Conservation (phyloP, 2,113 vertebrate genomes). For the Caranx ignobilis region DNA sequence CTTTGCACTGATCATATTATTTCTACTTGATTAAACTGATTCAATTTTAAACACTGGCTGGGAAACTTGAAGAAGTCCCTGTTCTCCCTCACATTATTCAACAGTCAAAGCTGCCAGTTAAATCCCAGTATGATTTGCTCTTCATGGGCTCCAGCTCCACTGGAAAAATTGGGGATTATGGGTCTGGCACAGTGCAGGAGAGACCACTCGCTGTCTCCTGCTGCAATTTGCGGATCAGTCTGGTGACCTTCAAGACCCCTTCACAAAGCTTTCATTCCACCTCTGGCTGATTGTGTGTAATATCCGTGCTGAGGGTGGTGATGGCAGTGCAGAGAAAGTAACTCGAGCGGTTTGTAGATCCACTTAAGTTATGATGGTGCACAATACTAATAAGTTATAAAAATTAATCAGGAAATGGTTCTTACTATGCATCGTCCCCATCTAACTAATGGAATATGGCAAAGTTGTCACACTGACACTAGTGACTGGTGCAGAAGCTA, state of each 20-base stretch:
- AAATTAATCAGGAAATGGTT: background rate
- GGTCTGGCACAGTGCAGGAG: background rate
- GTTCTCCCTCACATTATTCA: background rate
- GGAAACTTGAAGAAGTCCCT: background rate
- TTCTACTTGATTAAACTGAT: background rate
- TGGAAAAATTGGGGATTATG: background rate
- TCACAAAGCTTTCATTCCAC: background rate
- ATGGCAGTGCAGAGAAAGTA: background rate
- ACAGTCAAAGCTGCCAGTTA: background rate
- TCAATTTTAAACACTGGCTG: background rate
- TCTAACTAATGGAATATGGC: background rate
- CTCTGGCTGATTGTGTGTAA: background rate
- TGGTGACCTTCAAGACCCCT: constrained; percentile 4
- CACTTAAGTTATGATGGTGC: background rate
- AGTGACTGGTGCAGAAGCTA: background rate
- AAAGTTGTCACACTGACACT: background rate
- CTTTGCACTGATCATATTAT: constrained; percentile 1
- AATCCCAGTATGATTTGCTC: background rate
- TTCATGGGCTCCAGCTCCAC: background rate
- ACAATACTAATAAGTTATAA: background rate
- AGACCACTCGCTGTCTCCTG: background rate
- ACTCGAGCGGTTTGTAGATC: no score
- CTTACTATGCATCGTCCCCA: background rate
- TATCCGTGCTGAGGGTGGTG: background rate
- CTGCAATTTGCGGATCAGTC: background rate